Base-by-base conservation (phyloP, 2,113 vertebrate species). In the Larimichthys polyactis region DNA sequence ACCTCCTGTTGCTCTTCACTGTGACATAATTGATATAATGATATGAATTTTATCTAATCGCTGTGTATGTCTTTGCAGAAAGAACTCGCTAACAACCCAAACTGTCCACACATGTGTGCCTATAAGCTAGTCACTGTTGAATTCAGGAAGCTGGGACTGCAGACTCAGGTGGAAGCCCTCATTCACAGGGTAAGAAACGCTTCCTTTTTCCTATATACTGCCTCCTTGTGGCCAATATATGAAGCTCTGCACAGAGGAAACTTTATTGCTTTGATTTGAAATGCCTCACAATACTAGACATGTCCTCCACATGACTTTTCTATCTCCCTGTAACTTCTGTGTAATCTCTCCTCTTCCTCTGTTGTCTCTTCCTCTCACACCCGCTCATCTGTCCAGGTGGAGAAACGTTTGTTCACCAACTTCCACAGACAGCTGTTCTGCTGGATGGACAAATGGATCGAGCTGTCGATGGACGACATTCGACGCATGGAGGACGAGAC, bases 341-440 rank as follows among this genome's bases (percentile, higher is more conserved):
- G 6, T 29, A 1, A 22, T 40, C 4, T 62, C 2, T 19, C 11
- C 36, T 65, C 8, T 71, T 4, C 24, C 66, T 22, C 5, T 32
- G 24, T 71, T 54, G 44, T 43, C 4, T 15, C 10, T 43, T 11
- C 64, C n/a, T 22, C 12, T 46, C 20, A 58, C 43, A 3, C 22
- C 27, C 0, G 11, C 11, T 65, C 22, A 1, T 63, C 16, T 82
- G 59, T 66, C 20, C 93, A 99, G 98, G 94, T 97, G 95, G 98
- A 99, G 94, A 96, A 90, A 89, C 95, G 98, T 72, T 90, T 99
- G 87, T 99, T 99, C 92, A 97, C 96, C 84, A 96, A 96, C 89
- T 98, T 99, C 93, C 98, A 99, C 92, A 96, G 98, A 89, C 97
- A 99, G 93, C 95, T 99, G 77, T 99, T 99, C 86, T 99, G 98